A percentile compares a stretch with the other conserved stretches of the same genome.
These are phyloP conservation scores for Merops nubicus DNA, from an alignment of 2,113 vertebrate genomes.

Conservation along the genomic window DNA sequence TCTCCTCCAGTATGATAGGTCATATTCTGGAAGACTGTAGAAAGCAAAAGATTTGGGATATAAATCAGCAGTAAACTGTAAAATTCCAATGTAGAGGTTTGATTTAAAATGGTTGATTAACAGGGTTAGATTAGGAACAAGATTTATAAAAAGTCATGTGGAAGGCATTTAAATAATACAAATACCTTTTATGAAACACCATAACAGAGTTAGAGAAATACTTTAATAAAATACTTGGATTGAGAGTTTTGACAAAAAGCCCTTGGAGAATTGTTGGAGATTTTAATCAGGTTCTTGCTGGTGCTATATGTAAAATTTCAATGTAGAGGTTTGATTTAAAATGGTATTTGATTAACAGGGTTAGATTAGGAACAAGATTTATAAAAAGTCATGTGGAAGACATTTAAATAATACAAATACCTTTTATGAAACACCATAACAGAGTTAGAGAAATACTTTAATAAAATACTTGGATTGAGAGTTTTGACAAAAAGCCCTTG, in stretches of 20 bases:
- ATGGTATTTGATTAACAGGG: not conserved
- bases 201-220: not conserved
- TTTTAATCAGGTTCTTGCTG: not conserved
- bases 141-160: not conserved
- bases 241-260: not conserved
- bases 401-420: constrained; percentile 24
- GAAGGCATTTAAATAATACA: constrained; percentile 28
- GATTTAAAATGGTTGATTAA: constrained; percentile 36
- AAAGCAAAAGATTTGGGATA: not conserved
- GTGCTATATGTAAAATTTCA: no score
- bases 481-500: not conserved
- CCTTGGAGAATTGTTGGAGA: not conserved
- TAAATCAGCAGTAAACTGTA: not conserved
- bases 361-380: constrained; percentile 11
- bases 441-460: not conserved
- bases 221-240: not conserved
- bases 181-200: not conserved
- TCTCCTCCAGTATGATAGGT: not conserved
- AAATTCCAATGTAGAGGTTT: not conserved
- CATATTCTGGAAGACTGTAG: not conserved
- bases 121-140: not conserved
- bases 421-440: not conserved
- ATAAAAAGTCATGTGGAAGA: not conserved
- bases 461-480: not conserved
- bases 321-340: no score